Conservation (phyloP, 2,888 invertebrate species). For the Crepidodera aurea region DNA sequence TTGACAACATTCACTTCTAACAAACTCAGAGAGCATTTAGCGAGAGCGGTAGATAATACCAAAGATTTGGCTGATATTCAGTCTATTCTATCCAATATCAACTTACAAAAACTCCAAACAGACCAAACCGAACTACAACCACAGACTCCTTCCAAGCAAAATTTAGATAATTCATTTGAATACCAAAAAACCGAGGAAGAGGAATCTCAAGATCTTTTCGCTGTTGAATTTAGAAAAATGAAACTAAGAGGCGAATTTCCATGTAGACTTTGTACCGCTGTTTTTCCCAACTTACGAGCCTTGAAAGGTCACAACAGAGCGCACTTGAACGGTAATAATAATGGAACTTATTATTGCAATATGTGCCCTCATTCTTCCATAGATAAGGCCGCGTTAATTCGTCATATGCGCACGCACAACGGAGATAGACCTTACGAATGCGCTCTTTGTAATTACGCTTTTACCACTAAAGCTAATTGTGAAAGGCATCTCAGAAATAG, state of each 20-base stretch:
- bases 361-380: slow-evolving; percentile 90
- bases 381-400: slow-evolving; percentile 89
- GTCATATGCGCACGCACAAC: slow-evolving; percentile 94
- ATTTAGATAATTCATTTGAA: slow-evolving; percentile 39
- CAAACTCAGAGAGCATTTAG: slow-evolving; percentile 52
- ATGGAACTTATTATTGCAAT: slow-evolving; percentile 88
- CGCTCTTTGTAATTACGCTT: slow-evolving; percentile 93
- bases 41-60: slow-evolving; percentile 63
- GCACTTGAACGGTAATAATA: slow-evolving; percentile 78
- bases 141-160: slow-evolving; percentile 33
- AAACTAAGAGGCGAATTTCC: slow-evolving; percentile 89
- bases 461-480: slow-evolving; percentile 97
- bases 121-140: slow-evolving; percentile 45
- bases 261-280: slow-evolving; percentile 86
- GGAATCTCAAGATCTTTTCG: slow-evolving; percentile 84
- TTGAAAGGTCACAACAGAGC: slow-evolving; percentile 90
- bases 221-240: slow-evolving; percentile 87
- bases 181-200: slow-evolving; percentile 65
- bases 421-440: slow-evolving; percentile 96
- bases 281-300: slow-evolving; percentile 88
- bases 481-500: slow-evolving; percentile 93
- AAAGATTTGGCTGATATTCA: slow-evolving; percentile 88
- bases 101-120: slow-evolving; percentile 70
- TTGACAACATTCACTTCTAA: slow-evolving; percentile 37
- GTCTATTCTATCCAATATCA: slow-evolving; percentile 82